Base-by-base conservation (phyloP, 2,797 vertebrate species). In the Melanotaenia parkinsoni region DNA sequence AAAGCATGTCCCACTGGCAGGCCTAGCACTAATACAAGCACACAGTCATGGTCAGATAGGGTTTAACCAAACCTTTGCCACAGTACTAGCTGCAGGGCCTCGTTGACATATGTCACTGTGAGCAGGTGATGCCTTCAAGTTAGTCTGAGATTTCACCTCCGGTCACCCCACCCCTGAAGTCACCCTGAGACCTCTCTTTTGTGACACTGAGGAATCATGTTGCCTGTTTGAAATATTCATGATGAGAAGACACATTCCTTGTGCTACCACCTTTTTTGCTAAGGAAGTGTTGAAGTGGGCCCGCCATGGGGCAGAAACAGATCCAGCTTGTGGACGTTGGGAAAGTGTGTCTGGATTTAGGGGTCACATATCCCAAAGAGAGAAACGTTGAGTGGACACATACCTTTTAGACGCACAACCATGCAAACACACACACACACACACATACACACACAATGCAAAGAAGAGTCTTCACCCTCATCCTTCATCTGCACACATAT, bases 201-300 rank as follows among this genome's bases (percentile, higher is more conserved):
- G 88, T 93, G 86, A 84, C 89, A 90, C 76, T 43, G 54, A 72
- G 77, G 84, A 90, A 76, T 90, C 80, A 70, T 77, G 76, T 86
- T 81, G 77, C 86, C 69, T 70, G 58, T 88, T 86, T 89, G 88
- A 89, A 90, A 91, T 85, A 90, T 85, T 90, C 88, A 80, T 75
- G 70, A 88, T 91, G 86, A 92, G 92, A 89, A 82, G 81, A 81
- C 79, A 37, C 80, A 82, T 92, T 91, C 82, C 86, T 90, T 82
- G 80, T 22, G 56, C 78, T 81, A 84, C 75, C 77, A 82, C 79
- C 62, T 86, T 86, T 86, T 87, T 60, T 84, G 77, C 67, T 22
- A 72, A 86, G 84, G 76, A 89, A 86, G 74, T 82, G 79, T 78
- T 70, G 81, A 89, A 82, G 71, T 63, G 53, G 72, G 45, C 35